These are phyloP conservation scores for Xanthia togata DNA, from an alignment of 2,888 invertebrate species.

Conservation along the genomic window DNA sequence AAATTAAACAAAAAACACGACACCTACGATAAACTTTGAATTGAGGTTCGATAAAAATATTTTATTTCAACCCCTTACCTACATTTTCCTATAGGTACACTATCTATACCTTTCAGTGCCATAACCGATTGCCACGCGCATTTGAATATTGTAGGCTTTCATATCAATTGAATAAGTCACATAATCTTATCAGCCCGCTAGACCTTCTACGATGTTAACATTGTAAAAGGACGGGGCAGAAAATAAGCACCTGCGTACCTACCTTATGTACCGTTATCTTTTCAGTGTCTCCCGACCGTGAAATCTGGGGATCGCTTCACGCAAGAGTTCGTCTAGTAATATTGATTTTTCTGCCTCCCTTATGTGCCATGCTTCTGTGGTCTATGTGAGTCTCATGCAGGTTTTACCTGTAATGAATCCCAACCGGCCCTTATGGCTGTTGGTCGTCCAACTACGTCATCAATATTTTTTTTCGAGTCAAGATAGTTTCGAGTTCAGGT, in stretches of 20 bases:
- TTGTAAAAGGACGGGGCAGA: background rate
- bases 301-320: conserved; percentile 29
- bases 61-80: background rate
- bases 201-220: background rate
- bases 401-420: too few relatives aligned
- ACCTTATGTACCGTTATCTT: background rate
- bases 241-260: conserved; percentile 1
- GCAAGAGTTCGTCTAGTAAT: conserved; percentile 20
- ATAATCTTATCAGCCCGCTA: conserved; percentile 29
- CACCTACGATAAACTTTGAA: background rate
- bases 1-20: background rate
- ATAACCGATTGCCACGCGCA: background rate
- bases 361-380: background rate
- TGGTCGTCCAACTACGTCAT: too few relatives aligned
- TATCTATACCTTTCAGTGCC: background rate
- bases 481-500: too few relatives aligned
- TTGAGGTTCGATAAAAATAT: too few relatives aligned
- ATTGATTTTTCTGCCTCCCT: conserved; percentile 27
- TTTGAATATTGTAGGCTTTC: conserved; percentile 30
- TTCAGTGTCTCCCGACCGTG: conserved; percentile 33
- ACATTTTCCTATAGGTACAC: background rate
- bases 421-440: background rate
- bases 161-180: conserved; percentile 32
- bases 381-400: background rate
- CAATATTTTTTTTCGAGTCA: too few relatives aligned